Percentiles rank a stretch among this genome's conserved stretches.
Conservation (phyloP, 2,888 invertebrate species). For the Neelides folsomi region DNA sequence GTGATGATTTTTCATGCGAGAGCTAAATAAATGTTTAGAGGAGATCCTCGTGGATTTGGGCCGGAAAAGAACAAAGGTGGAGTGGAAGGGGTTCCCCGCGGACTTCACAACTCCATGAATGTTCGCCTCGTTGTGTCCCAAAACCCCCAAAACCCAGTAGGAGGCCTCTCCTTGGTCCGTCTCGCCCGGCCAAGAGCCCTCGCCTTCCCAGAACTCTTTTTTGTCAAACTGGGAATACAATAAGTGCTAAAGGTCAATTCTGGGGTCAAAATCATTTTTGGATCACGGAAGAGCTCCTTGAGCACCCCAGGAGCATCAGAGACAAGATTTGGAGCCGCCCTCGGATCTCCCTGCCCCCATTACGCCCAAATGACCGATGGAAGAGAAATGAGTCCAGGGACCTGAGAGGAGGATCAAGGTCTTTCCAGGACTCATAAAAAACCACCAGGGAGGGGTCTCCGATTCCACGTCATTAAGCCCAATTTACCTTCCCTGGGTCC, state of each 20-base stretch:
- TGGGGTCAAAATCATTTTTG: conserved; percentile 13
- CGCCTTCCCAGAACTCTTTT: conserved; percentile 13
- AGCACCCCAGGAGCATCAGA: neutral
- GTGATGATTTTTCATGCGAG: conserved; percentile 18
- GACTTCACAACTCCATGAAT: conserved; percentile 23
- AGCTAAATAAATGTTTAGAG: conserved; percentile 15
- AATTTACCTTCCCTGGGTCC: too few species aligned
- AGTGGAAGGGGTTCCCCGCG: conserved; percentile 29
- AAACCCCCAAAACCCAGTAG: conserved; percentile 33
- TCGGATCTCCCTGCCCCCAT: neutral
- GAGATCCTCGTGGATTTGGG: conserved; percentile 8
- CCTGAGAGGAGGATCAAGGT: too few species aligned
- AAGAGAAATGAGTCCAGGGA: too few species aligned
- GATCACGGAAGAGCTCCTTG: conserved; percentile 6
- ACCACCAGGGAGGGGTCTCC: too few species aligned
- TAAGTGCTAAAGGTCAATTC: conserved; percentile 11
- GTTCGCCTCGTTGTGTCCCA: conserved; percentile 20
- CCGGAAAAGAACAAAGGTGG: conserved; percentile 33
- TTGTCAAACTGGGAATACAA: conserved; percentile 9
- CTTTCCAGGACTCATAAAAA: too few species aligned
- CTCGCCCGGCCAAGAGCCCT: conserved; percentile 2
- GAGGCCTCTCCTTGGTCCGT: conserved; percentile 21
- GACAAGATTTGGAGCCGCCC: neutral
- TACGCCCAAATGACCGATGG: neutral
- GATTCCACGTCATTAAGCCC: too few species aligned